phyloP scores from a whole-genome alignment of 2,888 invertebrate genomes.

The Palloptera scutellata region DNA sequence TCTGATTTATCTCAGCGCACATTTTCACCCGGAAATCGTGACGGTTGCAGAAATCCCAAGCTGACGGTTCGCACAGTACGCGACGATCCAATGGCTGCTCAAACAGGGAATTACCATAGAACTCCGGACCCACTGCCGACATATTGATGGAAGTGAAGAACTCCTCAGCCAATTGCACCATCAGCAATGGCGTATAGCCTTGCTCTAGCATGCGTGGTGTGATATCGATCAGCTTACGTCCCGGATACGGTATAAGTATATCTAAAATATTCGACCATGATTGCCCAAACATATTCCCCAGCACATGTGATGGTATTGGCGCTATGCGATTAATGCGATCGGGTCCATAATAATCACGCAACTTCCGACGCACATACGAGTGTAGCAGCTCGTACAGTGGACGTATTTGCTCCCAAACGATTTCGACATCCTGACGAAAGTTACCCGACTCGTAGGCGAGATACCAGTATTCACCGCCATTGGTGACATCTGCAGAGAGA shows the following conservation, averaged over 20 bases:
- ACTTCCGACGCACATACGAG: conserved; percentile 85
- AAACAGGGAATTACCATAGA: conserved; percentile 87
- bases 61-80: conserved; percentile 87
- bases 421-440: conserved; percentile 80
- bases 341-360: conserved; percentile 84
- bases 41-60: conserved; percentile 93
- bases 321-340: conserved; percentile 81
- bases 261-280: conserved; percentile 86
- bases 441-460: conserved; percentile 82
- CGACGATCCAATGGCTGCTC: conserved; percentile 80
- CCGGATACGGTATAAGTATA: conserved; percentile 84
- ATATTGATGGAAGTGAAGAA: conserved; percentile 91
- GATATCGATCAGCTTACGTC: conserved; percentile 82
- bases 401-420: conserved; percentile 83
- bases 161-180: conserved; percentile 89
- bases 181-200: conserved; percentile 83
- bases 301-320: conserved; percentile 83
- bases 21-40: conserved; percentile 88
- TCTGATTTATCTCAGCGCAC: conserved; percentile 86
- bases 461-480: conserved; percentile 89
- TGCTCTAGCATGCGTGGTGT: conserved; percentile 83
- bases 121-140: conserved; percentile 84
- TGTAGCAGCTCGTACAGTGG: conserved; percentile 89
- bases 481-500: conserved; percentile 78
- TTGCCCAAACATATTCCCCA: conserved; percentile 92